These are phyloP conservation scores for Parochlus steinenii DNA, from an alignment of 2,888 invertebrate genomes.

Conservation along the genomic window DNA sequence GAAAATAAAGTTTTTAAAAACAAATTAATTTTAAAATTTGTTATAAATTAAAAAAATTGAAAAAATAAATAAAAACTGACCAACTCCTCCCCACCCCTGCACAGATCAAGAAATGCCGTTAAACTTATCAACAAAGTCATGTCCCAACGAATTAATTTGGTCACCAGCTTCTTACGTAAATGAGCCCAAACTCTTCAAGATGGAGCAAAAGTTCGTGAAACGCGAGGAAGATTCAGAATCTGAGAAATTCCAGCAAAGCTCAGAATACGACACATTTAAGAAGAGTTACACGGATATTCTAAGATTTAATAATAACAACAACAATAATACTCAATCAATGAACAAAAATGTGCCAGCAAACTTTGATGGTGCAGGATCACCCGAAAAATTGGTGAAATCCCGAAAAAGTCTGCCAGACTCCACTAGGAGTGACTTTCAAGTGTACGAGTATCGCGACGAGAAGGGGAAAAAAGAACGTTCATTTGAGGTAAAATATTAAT, in stretches of 20 bases:
- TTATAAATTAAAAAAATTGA: too few relatives aligned
- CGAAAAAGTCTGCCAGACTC: conserved; percentile 11
- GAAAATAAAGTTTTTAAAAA: too few relatives aligned
- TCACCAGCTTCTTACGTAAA: conserved; percentile 10
- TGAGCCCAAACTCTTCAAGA: conserved; percentile 6
- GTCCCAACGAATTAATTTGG: conserved; percentile 2
- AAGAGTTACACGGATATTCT: conserved; percentile 11
- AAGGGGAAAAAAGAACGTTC: conserved; percentile 10
- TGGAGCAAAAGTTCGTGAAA: conserved; percentile 9
- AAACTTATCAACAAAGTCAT: conserved; percentile 7
- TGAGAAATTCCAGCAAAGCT: too few relatives aligned
- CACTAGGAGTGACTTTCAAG: conserved; percentile 8
- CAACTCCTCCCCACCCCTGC: too few relatives aligned
- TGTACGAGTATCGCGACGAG: conserved; percentile 10
- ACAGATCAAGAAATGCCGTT: too few relatives aligned
- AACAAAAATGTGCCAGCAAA: conserved; percentile 7
- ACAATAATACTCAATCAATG: conserved; percentile 7
- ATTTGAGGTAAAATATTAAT: conserved; percentile 10
- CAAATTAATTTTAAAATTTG: too few relatives aligned
- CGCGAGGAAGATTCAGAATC: conserved; percentile 3
- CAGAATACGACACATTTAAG: conserved; percentile 8
- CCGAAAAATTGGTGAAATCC: conserved; percentile 7
- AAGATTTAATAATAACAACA: conserved; percentile 8
- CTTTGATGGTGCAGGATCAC: conserved; percentile 7
- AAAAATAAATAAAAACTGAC: too few relatives aligned